Evolutionary conservation across 2,113 vertebrate species (phyloP).

Genomic region (Malurus alboscapulatus): DNA sequence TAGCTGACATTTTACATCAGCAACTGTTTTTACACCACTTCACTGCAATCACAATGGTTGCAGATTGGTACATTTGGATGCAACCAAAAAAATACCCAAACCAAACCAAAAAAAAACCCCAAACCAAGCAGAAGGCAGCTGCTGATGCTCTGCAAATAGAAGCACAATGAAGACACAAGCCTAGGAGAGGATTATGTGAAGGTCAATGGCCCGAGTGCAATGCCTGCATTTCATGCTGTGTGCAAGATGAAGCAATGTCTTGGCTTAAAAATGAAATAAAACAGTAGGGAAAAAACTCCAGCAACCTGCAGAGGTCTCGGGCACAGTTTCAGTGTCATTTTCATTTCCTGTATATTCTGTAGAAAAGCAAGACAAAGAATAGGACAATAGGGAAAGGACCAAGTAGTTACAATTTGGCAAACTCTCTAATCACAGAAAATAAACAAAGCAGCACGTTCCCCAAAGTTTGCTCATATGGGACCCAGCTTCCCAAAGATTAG

Average conservation of each 20-base stretch:
- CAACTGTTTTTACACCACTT: not conserved
- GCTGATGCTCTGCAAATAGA: conserved; percentile 50
- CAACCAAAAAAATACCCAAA: not conserved
- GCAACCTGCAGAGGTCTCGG: conserved; percentile 92
- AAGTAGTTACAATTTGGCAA: conserved; percentile 39
- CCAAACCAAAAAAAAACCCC: not conserved
- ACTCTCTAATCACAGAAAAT: not conserved
- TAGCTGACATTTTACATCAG: not conserved
- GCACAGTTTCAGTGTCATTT: conserved; percentile 92
- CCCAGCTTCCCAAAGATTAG: not conserved
- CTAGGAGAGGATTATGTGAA: conserved; percentile 52
- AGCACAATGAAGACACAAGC: conserved; percentile 56
- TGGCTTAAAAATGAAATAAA: conserved; percentile 62
- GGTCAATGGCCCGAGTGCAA: conserved; percentile 46
- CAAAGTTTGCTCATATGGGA: not conserved
- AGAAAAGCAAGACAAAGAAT: conserved; percentile 82
- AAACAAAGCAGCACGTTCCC: not conserved
- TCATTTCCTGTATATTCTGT: conserved; percentile 95
- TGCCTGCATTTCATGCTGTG: conserved; percentile 72
- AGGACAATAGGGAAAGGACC: conserved; percentile 78
- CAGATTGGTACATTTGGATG: not conserved
- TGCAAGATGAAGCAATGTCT: conserved; percentile 63
- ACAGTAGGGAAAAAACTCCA: conserved; percentile 77
- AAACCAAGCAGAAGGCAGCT: not conserved
- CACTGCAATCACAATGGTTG: not conserved